Percentiles rank a stretch among this genome's conserved stretches.
These are phyloP conservation scores for Malurus melanocephalus DNA, from an alignment of 2,113 vertebrate genomes.

Conservation along the genomic window DNA sequence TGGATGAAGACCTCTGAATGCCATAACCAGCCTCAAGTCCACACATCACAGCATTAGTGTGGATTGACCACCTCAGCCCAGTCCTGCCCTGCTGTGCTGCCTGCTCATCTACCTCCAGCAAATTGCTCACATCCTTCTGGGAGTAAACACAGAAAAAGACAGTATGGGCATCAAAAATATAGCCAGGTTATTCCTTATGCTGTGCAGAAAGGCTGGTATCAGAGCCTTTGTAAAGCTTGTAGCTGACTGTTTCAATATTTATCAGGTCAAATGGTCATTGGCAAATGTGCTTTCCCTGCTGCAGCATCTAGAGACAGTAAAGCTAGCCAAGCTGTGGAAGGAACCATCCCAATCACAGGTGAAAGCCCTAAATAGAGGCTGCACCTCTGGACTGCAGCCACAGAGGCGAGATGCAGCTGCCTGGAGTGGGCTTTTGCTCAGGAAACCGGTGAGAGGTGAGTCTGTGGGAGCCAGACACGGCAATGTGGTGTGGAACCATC, in stretches of 20 bases:
- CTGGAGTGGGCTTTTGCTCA: background rate
- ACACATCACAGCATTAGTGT: background rate
- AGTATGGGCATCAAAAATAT: background rate
- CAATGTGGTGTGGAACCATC: background rate
- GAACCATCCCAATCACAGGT: background rate
- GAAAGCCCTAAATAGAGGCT: background rate
- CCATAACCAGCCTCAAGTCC: background rate
- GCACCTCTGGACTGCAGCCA: background rate
- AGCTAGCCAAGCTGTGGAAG: background rate
- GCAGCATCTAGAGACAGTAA: background rate
- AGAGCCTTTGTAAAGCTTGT: background rate
- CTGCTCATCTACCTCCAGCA: background rate
- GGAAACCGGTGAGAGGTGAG: background rate
- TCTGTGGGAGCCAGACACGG: background rate
- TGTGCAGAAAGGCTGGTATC: background rate
- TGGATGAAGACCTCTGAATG: background rate
- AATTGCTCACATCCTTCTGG: accelerated
- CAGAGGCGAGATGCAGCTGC: background rate
- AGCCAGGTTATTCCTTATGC: background rate
- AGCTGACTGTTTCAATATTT: background rate
- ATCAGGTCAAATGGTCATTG: background rate
- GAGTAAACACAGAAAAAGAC: background rate
- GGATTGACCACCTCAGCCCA: background rate
- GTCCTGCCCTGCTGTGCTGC: background rate
- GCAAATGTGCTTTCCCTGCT: background rate